Conservation (phyloP, 2,888 invertebrate species). For the Cantharis rufa region DNA sequence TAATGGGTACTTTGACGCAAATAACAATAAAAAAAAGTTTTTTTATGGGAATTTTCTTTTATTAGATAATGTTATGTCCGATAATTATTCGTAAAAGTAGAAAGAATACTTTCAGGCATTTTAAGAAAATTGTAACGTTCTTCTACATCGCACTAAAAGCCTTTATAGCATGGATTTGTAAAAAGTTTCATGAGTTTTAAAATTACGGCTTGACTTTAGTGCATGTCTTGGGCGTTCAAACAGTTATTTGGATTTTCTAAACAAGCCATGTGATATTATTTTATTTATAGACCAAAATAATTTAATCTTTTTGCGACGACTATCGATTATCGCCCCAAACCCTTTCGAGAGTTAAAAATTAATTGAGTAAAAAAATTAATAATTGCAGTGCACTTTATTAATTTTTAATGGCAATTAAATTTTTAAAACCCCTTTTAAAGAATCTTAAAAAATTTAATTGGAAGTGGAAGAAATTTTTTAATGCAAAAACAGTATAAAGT, state of each 20-base stretch:
- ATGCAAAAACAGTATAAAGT: neutral
- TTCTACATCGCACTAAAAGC: neutral
- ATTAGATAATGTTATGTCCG: neutral
- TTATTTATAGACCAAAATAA: neutral
- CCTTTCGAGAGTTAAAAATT: neutral
- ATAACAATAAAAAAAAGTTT: neutral
- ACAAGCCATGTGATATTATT: neutral
- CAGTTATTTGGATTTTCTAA: neutral
- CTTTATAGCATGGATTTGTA: neutral
- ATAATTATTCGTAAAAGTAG: neutral
- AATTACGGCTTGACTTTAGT: neutral
- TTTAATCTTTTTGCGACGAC: neutral
- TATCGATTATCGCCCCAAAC: neutral
- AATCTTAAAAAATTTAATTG: neutral
- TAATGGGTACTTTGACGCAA: neutral
- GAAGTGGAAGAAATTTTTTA: neutral
- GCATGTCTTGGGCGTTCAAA: neutral
- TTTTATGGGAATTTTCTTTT: neutral
- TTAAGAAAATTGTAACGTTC: neutral
- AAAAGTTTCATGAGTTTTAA: neutral
- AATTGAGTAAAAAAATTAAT: neutral
- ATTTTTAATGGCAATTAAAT: neutral
- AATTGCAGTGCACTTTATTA: neutral
- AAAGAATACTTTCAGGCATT: neutral
- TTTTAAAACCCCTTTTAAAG: neutral